Evolutionary conservation across 2,113 vertebrate genomes (phyloP).

Genomic region (Arenaria interpres): DNA sequence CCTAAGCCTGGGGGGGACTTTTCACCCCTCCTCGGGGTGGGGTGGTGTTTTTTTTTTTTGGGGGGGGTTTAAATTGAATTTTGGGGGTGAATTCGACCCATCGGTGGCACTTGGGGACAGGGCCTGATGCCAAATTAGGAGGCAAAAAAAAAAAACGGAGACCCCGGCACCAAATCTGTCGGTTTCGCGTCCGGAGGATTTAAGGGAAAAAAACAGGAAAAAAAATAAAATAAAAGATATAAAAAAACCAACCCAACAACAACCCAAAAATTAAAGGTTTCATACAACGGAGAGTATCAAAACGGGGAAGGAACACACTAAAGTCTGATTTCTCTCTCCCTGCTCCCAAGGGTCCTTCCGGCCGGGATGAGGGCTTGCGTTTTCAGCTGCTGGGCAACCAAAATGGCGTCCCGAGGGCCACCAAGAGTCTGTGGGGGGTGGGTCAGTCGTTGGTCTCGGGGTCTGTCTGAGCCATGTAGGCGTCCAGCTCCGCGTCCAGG

Average conservation of each 20-base stretch:
- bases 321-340: conserved; percentile 13
- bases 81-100: fast-evolving
- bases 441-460: conserved; percentile 88
- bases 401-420: no score
- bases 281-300: conserved; percentile 75
- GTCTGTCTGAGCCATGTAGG: conserved; percentile 97
- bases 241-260: background rate
- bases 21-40: background rate
- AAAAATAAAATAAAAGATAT: background rate
- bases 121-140: background rate
- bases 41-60: no score
- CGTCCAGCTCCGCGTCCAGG: conserved; percentile 94
- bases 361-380: background rate
- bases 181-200: background rate
- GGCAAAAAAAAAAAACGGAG: background rate
- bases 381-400: background rate
- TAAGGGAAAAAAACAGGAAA: background rate
- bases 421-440: background rate
- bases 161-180: no score
- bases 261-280: background rate
- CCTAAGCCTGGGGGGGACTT: background rate
- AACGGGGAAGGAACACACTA: conserved; percentile 71
- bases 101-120: background rate
- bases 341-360: conserved; percentile 25
- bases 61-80: background rate